Base-by-base conservation (phyloP, 2,888 invertebrate genomes). In the Biston stratarius region DNA sequence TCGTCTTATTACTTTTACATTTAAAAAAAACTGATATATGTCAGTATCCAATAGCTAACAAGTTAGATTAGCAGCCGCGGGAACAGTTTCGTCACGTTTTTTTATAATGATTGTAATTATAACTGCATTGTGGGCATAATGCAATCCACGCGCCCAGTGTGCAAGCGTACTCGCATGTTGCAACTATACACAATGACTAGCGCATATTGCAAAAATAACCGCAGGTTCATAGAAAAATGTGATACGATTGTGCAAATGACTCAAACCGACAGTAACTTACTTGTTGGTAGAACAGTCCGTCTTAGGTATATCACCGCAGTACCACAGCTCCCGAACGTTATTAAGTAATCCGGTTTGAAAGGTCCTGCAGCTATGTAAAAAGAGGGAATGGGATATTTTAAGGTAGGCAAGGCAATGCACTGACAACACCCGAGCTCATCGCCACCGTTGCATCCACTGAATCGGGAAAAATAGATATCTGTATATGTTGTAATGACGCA, bases 81-180 rank as follows among this genome's bases (percentile, higher is more conserved):
- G 24, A 44, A 44, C 24, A n/a, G 45, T 64, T 64, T 45, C 58
- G 44, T n/a, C 57, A 64, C 38, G 15, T 42, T 59, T 58, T n/a
- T 65, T 61, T 55, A 60, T 55, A 65, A 65, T 49, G 55, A 56
- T 8, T 44, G 48, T 36, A 66, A 61, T 56, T 56, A 52, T 44
- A 45, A 40, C n/a, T n/a, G 44, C 40, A 33, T 51, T 36, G 56
- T 38, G 8, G 38, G 49, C 42, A 62, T 42, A 52, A 52, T 52
- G 57, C 64, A 59, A 49, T 36, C 10, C 9, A 24, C 48, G 47
- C 44, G 8, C 14, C 14, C 45, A 24, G 33, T 63, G 58, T 59
- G 53, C 40, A 40, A 59, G 49, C 38, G 56, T 57, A 40, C 56
- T 52, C 33, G 14, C 51, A 47, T 61, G 52, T 15, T 40, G 58